phyloP scores from a whole-genome alignment of 2,113 vertebrate genomes.

The Tricholaema leucomelas region DNA sequence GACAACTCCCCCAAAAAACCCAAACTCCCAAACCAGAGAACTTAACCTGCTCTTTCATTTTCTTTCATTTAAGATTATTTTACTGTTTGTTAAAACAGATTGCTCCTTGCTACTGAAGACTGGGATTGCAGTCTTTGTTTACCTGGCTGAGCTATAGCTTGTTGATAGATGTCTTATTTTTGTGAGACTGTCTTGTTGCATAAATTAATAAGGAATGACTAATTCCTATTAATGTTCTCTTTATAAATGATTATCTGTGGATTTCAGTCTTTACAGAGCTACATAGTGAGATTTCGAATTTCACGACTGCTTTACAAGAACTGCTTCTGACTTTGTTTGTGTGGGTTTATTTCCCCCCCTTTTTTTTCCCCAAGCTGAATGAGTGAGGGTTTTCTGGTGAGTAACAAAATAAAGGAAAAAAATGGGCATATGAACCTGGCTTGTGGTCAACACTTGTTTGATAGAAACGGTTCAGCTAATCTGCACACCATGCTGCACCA shows the following conservation, averaged over 20 bases:
- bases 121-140: not conserved
- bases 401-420: not conserved
- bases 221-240: not conserved
- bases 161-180: not conserved
- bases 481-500: not conserved
- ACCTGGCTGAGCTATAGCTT: not conserved
- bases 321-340: not conserved
- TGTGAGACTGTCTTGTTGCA: not conserved
- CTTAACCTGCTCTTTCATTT: not conserved
- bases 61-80: constrained; percentile 1
- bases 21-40: no score
- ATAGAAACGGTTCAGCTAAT: not conserved
- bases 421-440: not conserved
- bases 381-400: not conserved
- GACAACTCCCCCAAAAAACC: no score
- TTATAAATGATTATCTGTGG: not conserved
- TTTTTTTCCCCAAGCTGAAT: not conserved
- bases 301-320: not conserved
- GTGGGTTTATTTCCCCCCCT: not conserved
- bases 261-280: not conserved
- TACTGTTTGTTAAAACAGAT: not conserved
- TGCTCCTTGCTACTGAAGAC: not conserved
- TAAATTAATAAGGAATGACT: not conserved
- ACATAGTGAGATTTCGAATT: not conserved
- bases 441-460: not conserved